These are phyloP conservation scores for Hermodice carunculata DNA, from an alignment of 2,888 invertebrate genomes.

Conservation along the genomic window DNA sequence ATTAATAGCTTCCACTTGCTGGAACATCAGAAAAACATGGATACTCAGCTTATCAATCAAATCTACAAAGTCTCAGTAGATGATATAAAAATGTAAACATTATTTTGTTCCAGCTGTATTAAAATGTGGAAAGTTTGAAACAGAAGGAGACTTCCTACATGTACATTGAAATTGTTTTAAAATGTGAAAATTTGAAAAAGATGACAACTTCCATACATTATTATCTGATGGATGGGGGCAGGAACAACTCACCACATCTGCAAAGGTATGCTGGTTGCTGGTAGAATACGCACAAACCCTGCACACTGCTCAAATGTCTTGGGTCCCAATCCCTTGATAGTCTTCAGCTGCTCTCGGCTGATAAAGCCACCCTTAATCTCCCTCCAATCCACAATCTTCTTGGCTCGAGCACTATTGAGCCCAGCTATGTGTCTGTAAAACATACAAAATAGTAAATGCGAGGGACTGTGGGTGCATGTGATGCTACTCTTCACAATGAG, in stretches of 20 bases:
- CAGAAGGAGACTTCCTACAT: too few species aligned
- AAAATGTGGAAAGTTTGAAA: too few species aligned
- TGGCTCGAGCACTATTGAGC: conserved; percentile 81
- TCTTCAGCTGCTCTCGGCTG: conserved; percentile 80
- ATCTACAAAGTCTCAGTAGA: too few species aligned
- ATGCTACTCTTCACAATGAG: too few species aligned
- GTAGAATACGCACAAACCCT: conserved; percentile 81
- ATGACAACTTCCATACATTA: not conserved
- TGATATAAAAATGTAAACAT: too few species aligned
- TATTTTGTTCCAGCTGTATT: too few species aligned
- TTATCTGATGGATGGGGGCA: not conserved
- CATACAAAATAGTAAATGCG: conserved; percentile 14
- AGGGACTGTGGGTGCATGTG: too few species aligned
- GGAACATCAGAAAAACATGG: too few species aligned
- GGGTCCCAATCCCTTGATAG: conserved; percentile 85
- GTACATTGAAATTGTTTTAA: too few species aligned
- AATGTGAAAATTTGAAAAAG: not conserved
- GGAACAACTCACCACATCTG: not conserved
- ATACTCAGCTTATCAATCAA: too few species aligned
- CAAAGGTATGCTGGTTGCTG: conserved; percentile 9
- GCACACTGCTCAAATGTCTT: conserved; percentile 91
- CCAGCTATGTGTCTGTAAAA: conserved; percentile 83
- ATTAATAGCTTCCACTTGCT: too few species aligned
- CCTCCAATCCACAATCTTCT: conserved; percentile 83
- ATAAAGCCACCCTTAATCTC: conserved; percentile 80